Evolutionary conservation across 2,888 invertebrate species (phyloP).

Genomic region (Perizoma affinitatum): DNA sequence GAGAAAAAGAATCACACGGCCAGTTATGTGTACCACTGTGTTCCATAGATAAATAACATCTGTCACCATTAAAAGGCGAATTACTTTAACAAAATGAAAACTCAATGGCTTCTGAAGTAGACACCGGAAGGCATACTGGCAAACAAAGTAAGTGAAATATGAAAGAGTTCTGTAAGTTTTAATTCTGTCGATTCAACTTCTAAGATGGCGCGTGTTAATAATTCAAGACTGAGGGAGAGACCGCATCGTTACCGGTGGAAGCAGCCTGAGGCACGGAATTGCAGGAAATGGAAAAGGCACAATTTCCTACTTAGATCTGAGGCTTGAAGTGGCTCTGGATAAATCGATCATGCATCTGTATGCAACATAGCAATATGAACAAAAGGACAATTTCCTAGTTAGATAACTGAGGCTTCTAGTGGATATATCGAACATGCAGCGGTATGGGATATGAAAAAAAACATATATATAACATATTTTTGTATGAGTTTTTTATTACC

Average conservation of each 20-base stretch:
- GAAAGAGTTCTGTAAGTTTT: conserved; percentile 74
- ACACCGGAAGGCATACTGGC: conserved; percentile 4
- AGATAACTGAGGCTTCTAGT: too few relatives aligned
- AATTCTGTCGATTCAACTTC: conserved; percentile 78
- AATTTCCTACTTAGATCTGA: too few relatives aligned
- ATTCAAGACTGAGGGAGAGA: conserved; percentile 64
- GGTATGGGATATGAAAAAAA: too few relatives aligned
- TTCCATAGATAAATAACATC: neutral
- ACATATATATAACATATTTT: too few relatives aligned
- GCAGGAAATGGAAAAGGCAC: conserved; percentile 1
- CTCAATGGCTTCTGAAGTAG: too few relatives aligned
- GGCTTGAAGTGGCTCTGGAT: too few relatives aligned
- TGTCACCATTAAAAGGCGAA: neutral
- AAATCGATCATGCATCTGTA: too few relatives aligned
- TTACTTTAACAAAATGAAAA: neutral
- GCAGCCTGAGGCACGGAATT: neutral
- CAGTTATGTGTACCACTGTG: too few relatives aligned
- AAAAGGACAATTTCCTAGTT: neutral
- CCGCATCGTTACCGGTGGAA: conserved; percentile 62
- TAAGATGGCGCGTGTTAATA: conserved; percentile 75
- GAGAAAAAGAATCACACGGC: too few relatives aligned
- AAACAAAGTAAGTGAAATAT: conserved; percentile 66
- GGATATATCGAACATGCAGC: too few relatives aligned
- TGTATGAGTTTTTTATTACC: too few relatives aligned
- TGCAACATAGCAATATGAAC: too few relatives aligned